Base-by-base conservation (phyloP, 2,113 vertebrate genomes). In the Indicator maculatus region DNA sequence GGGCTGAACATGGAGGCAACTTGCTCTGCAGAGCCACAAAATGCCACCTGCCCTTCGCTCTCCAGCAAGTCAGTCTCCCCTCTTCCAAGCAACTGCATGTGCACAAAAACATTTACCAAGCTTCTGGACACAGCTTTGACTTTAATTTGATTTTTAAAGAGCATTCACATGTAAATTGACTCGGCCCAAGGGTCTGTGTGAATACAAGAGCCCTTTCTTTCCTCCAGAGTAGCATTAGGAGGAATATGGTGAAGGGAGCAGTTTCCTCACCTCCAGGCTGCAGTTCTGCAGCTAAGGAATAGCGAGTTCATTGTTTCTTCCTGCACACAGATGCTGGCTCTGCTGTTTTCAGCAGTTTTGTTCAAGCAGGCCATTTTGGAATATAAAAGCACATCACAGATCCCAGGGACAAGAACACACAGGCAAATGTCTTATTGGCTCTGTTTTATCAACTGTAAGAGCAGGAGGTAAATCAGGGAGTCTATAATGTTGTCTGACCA, bases 101-200 rank as follows among this genome's bases (percentile, higher is more conserved):
- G 89, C 75, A 77, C 87, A 72, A 52, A 71, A 78, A 67, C 91
- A 53, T 88, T 88, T 71, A 59, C 64, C 86, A 88, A 76, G 90
- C 88, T 93, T 85, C 92, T 83, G 90, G 86, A 72, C 90, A 1
- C 5, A 44, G 90, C 93, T 96, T 81, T 94, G 96, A 90, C 93
- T 95, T 96, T 94, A 75, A 96, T 95, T 96, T 90, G 80, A 93
- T 93, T 95, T 95, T 91, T 59, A 88, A 93, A 94, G 94, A 60
- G 66, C 90, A 88, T 93, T 91, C 85, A 83, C 55, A 86, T 91
- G 93, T 74, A 95, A 91, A 96, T 91, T 14, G 85, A 77, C 73
- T 93, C 86, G 94, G 85, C 88, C 76, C 6, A 17, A 72, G 61
- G 86, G 53, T 83, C 86, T 36, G 28, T 27, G 12, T 0, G 85